Conservation (phyloP, 2,113 vertebrate genomes). For the Diadophis punctatus region DNA sequence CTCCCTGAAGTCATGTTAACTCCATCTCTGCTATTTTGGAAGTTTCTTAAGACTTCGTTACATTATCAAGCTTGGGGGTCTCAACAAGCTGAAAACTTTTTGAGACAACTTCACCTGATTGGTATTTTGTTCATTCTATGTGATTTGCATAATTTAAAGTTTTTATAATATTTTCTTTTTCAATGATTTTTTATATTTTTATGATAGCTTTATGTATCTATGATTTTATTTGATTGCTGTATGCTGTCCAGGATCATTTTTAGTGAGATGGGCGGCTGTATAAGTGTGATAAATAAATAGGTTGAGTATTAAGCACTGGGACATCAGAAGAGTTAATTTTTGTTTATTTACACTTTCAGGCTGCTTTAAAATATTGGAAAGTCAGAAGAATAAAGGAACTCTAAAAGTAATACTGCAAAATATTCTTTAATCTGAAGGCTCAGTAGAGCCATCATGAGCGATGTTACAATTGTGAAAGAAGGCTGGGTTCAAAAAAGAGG, state of each 20-base stretch:
- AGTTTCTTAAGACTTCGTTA: background rate
- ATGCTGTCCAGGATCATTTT: background rate
- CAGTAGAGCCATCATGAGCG: slow-evolving; percentile 95
- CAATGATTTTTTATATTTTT: background rate
- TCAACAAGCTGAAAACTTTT: background rate
- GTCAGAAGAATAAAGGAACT: slow-evolving; percentile 74
- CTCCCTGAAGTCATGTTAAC: background rate
- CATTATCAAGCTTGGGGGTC: background rate
- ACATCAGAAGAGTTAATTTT: slow-evolving; percentile 65
- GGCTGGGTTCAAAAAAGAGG: slow-evolving; percentile 99
- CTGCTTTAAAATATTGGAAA: slow-evolving; percentile 92
- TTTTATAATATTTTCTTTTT: background rate
- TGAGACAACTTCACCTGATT: background rate
- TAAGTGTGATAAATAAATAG: background rate
- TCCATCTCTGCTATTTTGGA: background rate
- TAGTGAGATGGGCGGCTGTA: background rate
- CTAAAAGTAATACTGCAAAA: slow-evolving; percentile 74
- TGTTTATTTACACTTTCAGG: slow-evolving; percentile 75
- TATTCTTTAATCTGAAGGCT: slow-evolving; percentile 81
- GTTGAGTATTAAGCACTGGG: background rate
- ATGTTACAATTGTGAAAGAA: slow-evolving; percentile 99
- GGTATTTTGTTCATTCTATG: background rate
- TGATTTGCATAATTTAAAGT: background rate
- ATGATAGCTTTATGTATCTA: background rate
- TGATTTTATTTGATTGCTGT: too few species aligned